Evolutionary conservation across 2,888 invertebrate genomes (phyloP).

Genomic region (Abrostola tripartita): DNA sequence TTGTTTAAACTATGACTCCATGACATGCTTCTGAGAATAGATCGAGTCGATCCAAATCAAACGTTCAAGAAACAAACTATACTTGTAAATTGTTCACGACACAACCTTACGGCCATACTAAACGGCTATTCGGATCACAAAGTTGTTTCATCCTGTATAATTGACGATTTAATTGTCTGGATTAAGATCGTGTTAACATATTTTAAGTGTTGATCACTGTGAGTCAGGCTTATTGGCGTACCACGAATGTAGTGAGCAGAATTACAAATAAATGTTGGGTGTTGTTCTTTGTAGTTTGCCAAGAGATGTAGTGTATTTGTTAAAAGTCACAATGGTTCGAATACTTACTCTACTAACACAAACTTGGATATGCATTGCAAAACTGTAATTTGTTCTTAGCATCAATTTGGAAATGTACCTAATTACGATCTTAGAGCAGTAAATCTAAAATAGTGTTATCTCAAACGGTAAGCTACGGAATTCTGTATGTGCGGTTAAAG

Average conservation of each 20-base stretch:
- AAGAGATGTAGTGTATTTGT: too few relatives aligned
- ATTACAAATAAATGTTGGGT: conserved; percentile 21
- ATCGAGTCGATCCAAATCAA: conserved; percentile 84
- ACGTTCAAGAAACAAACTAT: conserved; percentile 79
- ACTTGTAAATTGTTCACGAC: conserved; percentile 77
- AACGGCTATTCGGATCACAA: conserved; percentile 76
- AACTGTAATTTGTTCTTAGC: neutral
- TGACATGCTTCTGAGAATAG: conserved; percentile 83
- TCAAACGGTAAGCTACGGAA: too few relatives aligned
- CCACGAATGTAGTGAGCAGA: conserved; percentile 27
- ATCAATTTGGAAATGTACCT: too few relatives aligned
- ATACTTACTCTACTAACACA: too few relatives aligned
- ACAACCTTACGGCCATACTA: conserved; percentile 72
- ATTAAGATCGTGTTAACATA: conserved; percentile 55
- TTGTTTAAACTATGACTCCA: conserved; percentile 83
- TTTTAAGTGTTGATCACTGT: conserved; percentile 32
- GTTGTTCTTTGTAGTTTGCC: conserved; percentile 17
- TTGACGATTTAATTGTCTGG: conserved; percentile 56
- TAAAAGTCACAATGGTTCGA: too few relatives aligned
- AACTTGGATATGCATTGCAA: too few relatives aligned
- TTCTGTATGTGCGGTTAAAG: too few relatives aligned
- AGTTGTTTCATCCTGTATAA: conserved; percentile 58
- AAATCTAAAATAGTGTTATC: too few relatives aligned
- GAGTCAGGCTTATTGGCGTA: conserved; percentile 41
- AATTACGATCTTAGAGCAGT: too few relatives aligned